Conservation (phyloP, 2,888 invertebrate species). For the Apodemia hepburni region DNA sequence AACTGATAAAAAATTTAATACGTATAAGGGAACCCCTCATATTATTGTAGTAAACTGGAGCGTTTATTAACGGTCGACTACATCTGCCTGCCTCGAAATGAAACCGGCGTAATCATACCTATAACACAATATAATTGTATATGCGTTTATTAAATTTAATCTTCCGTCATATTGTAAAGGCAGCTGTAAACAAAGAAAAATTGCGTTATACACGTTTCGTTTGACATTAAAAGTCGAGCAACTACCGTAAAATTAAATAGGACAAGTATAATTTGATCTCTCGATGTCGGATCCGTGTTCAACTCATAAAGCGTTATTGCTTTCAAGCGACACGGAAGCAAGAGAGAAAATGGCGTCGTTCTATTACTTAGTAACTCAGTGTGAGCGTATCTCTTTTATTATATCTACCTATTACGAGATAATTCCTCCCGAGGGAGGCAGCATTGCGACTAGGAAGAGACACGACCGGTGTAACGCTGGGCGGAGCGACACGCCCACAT, state of each 20-base stretch:
- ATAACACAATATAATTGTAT: too few relatives aligned
- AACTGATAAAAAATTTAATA: too few relatives aligned
- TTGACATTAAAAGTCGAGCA: slow-evolving; percentile 59
- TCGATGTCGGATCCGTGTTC: slow-evolving; percentile 59
- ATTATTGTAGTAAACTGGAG: too few relatives aligned
- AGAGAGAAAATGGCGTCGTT: slow-evolving; percentile 74
- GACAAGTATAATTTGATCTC: slow-evolving; percentile 68
- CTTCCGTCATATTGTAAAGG: neutral
- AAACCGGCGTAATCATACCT: too few relatives aligned
- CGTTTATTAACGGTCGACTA: too few relatives aligned
- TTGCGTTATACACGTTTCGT: slow-evolving; percentile 61
- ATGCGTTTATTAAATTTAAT: neutral
- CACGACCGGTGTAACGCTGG: slow-evolving; percentile 47
- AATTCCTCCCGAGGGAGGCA: slow-evolving; percentile 57
- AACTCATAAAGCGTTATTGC: slow-evolving; percentile 71
- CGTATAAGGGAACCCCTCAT: too few relatives aligned
- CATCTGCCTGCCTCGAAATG: too few relatives aligned
- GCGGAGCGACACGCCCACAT: slow-evolving; percentile 76
- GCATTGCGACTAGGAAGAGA: slow-evolving; percentile 57
- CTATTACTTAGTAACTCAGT: slow-evolving; percentile 79
- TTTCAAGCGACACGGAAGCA: slow-evolving; percentile 57
- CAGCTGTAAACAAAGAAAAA: slow-evolving; percentile 46
- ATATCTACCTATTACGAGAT: slow-evolving; percentile 73
- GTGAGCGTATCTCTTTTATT: slow-evolving; percentile 72
- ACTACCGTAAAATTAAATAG: slow-evolving; percentile 68